Evolutionary conservation across 1,140 invertebrate species (phyloP).

Genomic region (Varroa destructor): DNA sequence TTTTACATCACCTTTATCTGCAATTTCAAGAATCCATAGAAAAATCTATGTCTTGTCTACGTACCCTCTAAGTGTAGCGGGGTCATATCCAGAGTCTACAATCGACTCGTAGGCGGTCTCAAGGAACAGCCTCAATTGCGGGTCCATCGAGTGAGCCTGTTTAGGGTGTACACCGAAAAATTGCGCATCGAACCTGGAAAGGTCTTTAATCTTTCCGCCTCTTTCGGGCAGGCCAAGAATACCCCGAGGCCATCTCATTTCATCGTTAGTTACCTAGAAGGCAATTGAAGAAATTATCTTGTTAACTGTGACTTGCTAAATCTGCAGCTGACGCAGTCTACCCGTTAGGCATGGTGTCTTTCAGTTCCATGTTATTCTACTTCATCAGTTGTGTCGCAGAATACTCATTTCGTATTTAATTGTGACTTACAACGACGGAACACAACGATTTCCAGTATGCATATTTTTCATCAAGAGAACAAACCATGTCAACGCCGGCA

Average conservation of each 20-base stretch:
- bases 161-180: slow-evolving; percentile 85
- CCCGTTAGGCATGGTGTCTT: neutral
- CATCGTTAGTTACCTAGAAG: slow-evolving; percentile 30
- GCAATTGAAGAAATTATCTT: neutral
- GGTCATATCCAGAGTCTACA: slow-evolving; percentile 62
- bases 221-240: slow-evolving; percentile 66
- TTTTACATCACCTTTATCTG: too few species aligned
- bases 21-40: too few species aligned
- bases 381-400: neutral
- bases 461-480: slow-evolving; percentile 34
- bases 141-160: slow-evolving; percentile 88
- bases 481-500: slow-evolving; percentile 71
- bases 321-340: neutral
- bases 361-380: slow-evolving; percentile 5
- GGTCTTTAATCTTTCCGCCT: slow-evolving; percentile 74
- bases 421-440: too few species aligned
- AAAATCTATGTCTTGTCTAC: slow-evolving; percentile 24
- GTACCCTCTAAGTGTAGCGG: slow-evolving; percentile 36
- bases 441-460: too few species aligned
- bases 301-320: slow-evolving; percentile 14
- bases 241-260: slow-evolving; percentile 40
- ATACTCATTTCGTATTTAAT: too few species aligned
- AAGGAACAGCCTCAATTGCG: slow-evolving; percentile 73
- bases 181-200: slow-evolving; percentile 67
- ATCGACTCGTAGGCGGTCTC: slow-evolving; percentile 89